A percentile compares a stretch with the other conserved stretches of the same genome.
These are phyloP conservation scores for Gnathonemus longibarbis DNA, from an alignment of 2,113 vertebrate genomes.

Conservation along the genomic window DNA sequence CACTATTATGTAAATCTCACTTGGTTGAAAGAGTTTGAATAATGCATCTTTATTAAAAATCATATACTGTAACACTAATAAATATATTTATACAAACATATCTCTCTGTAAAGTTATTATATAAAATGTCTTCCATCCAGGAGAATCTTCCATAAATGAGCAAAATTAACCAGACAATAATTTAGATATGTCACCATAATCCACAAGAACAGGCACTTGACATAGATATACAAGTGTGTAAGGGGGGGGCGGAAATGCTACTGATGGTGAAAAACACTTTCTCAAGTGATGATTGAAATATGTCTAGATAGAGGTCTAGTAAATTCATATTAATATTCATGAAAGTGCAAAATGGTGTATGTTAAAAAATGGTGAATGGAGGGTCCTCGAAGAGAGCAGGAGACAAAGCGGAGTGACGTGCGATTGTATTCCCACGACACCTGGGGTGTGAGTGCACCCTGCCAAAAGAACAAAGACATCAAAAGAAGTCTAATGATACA, in stretches of 20 bases:
- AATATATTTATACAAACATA: neutral
- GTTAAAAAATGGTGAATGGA: neutral
- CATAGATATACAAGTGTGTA: neutral
- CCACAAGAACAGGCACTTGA: neutral
- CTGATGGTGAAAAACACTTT: neutral
- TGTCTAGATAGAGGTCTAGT: neutral
- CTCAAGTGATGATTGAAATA: neutral
- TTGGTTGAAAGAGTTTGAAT: neutral
- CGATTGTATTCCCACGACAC: neutral
- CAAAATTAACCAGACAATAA: neutral
- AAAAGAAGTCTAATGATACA: neutral
- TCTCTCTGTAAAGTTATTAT: neutral
- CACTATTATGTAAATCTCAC: neutral
- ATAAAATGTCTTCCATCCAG: neutral
- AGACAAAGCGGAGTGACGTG: neutral
- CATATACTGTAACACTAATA: neutral
- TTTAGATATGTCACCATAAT: neutral
- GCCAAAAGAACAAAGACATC: neutral
- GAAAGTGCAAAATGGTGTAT: neutral
- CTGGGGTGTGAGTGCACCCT: neutral
- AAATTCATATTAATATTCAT: neutral
- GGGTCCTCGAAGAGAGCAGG: neutral
- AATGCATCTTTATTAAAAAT: neutral
- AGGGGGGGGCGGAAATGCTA: neutral
- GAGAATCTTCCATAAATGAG: neutral